Evolutionary conservation across 1,140 invertebrate genomes (phyloP).

Genomic region (Leptinotarsa texana): DNA sequence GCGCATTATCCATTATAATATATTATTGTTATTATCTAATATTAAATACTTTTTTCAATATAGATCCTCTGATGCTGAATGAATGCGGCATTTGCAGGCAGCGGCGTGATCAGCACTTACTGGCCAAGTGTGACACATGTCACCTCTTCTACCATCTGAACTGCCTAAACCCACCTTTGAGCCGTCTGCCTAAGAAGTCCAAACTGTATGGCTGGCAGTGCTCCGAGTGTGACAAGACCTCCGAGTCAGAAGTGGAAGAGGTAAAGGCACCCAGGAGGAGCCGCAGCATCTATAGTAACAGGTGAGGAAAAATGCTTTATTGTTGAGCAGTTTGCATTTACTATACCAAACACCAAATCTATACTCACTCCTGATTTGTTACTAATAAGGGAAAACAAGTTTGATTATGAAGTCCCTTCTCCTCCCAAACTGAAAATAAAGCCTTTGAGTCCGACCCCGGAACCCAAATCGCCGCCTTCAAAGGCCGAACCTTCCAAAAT

Average conservation of each 20-base stretch:
- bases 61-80: conserved; percentile 55
- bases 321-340: conserved; percentile 56
- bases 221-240: conserved; percentile 85
- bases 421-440: conserved; percentile 66
- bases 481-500: background rate
- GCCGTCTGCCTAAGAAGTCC: conserved; percentile 91
- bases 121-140: conserved; percentile 94
- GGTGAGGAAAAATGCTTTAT: conserved; percentile 10
- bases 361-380: background rate
- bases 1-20: too few relatives aligned
- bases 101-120: conserved; percentile 81
- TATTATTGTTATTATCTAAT: too few relatives aligned
- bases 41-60: conserved; percentile 9
- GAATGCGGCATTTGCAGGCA: conserved; percentile 85
- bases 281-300: conserved; percentile 72
- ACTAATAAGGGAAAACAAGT: conserved; percentile 32
- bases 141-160: conserved; percentile 89
- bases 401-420: conserved; percentile 51
- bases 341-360: conserved; percentile 10
- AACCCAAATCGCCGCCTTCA: background rate
- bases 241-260: conserved; percentile 75
- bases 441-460: conserved; percentile 55
- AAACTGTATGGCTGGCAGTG: conserved; percentile 94
- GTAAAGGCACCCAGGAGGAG: conserved; percentile 77
- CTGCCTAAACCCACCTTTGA: conserved; percentile 89